Evolutionary conservation across 2,797 vertebrate species (phyloP).

Genomic region (Avahi laniger): DNA sequence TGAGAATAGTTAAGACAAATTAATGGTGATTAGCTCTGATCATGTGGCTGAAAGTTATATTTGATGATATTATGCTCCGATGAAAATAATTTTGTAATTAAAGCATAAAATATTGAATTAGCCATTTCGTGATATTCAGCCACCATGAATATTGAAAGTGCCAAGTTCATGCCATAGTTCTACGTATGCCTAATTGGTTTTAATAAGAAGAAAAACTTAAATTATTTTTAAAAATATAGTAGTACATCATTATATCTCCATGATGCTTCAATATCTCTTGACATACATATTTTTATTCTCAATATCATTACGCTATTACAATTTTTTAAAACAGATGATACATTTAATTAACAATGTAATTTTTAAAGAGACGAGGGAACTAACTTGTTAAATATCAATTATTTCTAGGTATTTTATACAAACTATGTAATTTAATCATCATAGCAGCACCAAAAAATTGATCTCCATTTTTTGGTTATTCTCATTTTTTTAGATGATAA

Average conservation of each 20-base stretch:
- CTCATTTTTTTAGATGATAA: constrained; percentile 29
- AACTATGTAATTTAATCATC: not conserved
- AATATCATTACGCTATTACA: not conserved
- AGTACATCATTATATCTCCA: not conserved
- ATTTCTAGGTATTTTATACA: constrained; percentile 28
- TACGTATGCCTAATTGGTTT: constrained; percentile 29
- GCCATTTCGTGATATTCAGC: not conserved
- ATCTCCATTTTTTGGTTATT: not conserved
- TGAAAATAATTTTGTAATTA: constrained; percentile 63
- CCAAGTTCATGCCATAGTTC: not conserved
- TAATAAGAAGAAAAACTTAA: constrained; percentile 32
- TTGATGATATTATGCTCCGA: constrained; percentile 42
- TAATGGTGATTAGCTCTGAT: constrained; percentile 67
- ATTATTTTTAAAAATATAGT: not conserved
- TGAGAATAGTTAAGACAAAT: constrained; percentile 62
- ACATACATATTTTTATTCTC: constrained; percentile 25
- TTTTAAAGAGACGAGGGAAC: not conserved
- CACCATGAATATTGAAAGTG: constrained; percentile 41
- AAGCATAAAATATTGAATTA: constrained; percentile 65
- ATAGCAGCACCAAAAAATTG: not conserved
- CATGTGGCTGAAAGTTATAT: constrained; percentile 59
- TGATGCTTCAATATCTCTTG: not conserved
- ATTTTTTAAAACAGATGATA: not conserved
- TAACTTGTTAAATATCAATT: not conserved
- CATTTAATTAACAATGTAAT: constrained; percentile 9